Evolutionary conservation across 2,113 vertebrate genomes (phyloP), one percentile per base, ranked within the genome.

Genomic region (Todiramphus saurophagus): DNA sequence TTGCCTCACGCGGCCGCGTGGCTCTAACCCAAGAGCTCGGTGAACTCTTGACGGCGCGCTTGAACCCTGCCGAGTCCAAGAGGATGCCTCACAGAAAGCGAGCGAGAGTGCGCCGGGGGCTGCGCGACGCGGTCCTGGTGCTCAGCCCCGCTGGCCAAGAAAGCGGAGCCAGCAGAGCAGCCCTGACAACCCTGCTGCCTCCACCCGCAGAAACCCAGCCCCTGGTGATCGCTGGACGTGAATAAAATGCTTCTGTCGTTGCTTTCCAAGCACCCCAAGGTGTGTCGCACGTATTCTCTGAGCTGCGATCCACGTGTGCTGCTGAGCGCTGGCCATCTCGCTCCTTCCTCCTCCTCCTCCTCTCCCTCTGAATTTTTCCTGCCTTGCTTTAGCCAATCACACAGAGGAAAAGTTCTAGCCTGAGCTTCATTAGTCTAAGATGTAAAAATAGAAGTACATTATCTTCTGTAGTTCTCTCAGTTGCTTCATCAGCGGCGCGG

Each of bases 401-500:
- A 79, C 60, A 60, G 58, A 60, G 58, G 58, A 60, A 39, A 70
- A 59, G 92, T 88, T 92, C 87, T 75, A 89, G 81, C 90, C 88
- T n/a, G 56, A 92, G 78, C 66, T 67, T 96, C 95, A 90, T 96
- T 93, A 97, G 73, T 44, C 9, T 17, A 76, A 37, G 78, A 82
- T 44, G 39, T 25, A 90, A 97, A 97, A 97, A 97, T 94, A 97
- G 97, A 96, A 96, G 69, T 21, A 16, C 62, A 67, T 96, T 93
- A 76, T 94, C 83, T 95, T 86, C 55, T 94, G 95, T 69, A 74
- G 73, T 58, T 84, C 92, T 94, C 88, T 78, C 95, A 17, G 72
- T 83, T 92, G 81, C 92, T 96, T 87, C 85, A 70, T 53, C 25
- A 50, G 72, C n/a, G 1, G 87, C 72, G 35, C 1, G 33, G 75